Conservation (phyloP, 2,888 invertebrate genomes). For the Enchytraeus crypticus region DNA sequence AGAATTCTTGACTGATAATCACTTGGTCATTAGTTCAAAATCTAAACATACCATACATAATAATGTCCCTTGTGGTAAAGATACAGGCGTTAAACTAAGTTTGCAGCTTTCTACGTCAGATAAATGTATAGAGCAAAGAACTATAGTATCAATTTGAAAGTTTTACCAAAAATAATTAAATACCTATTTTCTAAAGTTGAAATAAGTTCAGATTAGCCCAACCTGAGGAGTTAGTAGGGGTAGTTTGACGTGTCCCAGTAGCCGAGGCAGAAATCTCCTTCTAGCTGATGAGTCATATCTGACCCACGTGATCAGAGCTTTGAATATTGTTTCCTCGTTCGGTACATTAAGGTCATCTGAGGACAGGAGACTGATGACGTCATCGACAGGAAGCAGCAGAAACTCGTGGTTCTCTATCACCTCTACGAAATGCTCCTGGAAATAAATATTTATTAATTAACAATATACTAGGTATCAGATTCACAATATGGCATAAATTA, state of each 20-base stretch:
- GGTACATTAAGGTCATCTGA: constrained; percentile 87
- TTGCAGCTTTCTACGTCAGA: no score
- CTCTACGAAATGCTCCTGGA: constrained; percentile 55
- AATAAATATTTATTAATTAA: constrained; percentile 1
- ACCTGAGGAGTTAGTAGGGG: constrained; percentile 76
- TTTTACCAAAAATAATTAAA: no score
- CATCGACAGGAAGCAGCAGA: constrained; percentile 65
- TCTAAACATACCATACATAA: no score
- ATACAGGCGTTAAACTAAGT: no score
- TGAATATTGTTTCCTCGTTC: constrained; percentile 67
- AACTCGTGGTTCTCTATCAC: constrained; percentile 81
- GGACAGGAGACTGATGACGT: constrained; percentile 67
- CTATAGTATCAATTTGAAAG: no score
- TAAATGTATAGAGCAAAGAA: no score
- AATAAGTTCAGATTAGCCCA: neutral
- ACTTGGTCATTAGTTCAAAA: no score
- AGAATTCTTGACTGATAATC: no score
- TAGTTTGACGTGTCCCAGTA: constrained; percentile 70
- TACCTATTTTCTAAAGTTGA: neutral
- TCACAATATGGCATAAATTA: no score
- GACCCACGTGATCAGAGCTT: constrained; percentile 76
- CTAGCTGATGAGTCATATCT: constrained; percentile 67
- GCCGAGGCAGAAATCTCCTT: constrained; percentile 59
- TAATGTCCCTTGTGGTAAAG: no score
- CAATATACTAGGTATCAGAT: no score